Evolutionary conservation across 2,797 vertebrate species (phyloP), one percentile per base, ranked within the genome.

Genomic region (Macropus fuliginosus): DNA sequence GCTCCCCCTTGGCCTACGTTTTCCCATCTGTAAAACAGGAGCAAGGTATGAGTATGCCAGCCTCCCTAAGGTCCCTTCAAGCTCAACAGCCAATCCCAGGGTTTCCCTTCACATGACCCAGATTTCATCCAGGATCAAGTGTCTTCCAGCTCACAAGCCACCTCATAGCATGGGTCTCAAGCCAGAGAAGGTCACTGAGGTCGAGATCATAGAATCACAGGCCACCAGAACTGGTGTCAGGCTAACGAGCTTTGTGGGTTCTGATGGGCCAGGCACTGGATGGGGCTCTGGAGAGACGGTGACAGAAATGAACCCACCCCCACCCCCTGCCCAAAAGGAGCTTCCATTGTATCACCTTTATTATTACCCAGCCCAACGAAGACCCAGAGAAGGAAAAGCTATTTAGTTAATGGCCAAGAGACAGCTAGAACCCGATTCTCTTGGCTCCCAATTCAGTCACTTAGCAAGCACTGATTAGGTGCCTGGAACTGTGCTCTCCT

Each of bases 21-120:
- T 46, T 2, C n/a, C 9, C 66, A 24, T 81, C 66, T 46, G n/a
- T 46, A 81, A 40, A 46, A 81, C 9, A 21, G 6, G 18, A 8
- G n/a, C 5, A 1, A 13, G 62, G n/a, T 12, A 6, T 40, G n/a
- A 24, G 21, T 18, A 0, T 40, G 18, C 40, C 3, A 8, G 5
- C 3, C n/a, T 52, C 59, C 16, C 3, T 16, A 1, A 56, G 31
- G 31, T 18, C 28, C 57, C 57, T 59, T 59, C 57, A 11, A 29
- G 28, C 28, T 56, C 56, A 5, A 6, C 57, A 21, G 62, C 13
- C 34, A 6, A 14, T 18, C 14, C 14, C 34, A n/a, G 14, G 34
- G 14, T n/a, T 66, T 66, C 18, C 66, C 66, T 81, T n/a, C 62
- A 66, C 62, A 34, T 66, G 62, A n/a, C 13, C 10, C 62, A 66